These are phyloP conservation scores for Macropis europaea DNA, from an alignment of 2,888 invertebrate genomes.

Conservation along the genomic window DNA sequence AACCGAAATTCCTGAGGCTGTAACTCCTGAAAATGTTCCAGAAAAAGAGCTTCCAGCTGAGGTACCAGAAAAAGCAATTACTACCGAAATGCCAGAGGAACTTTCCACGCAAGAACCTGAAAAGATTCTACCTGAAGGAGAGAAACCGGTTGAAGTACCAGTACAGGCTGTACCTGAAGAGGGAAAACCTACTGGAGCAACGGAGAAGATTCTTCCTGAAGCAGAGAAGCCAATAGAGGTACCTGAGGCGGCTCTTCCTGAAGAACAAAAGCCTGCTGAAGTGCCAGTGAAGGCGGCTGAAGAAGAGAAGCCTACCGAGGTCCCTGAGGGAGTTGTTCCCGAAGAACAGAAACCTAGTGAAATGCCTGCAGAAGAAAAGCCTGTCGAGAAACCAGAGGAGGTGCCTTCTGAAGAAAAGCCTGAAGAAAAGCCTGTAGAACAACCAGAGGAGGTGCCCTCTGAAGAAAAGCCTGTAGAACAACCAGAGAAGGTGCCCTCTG, in stretches of 20 bases:
- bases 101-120: background rate
- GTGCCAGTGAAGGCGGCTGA: slow-evolving; percentile 10
- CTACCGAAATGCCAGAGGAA: no score
- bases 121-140: background rate
- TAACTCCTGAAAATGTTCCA: background rate
- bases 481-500: background rate
- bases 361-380: background rate
- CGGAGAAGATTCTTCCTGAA: background rate
- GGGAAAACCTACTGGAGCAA: background rate
- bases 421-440: slow-evolving; percentile 16
- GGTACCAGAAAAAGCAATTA: background rate
- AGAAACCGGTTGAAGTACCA: background rate
- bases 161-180: background rate
- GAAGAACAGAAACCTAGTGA: slow-evolving; percentile 31
- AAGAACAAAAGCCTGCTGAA: background rate
- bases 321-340: background rate
- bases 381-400: slow-evolving; percentile 27
- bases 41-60: slow-evolving; percentile 5
- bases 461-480: slow-evolving; percentile 10
- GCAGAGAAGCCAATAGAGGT: background rate
- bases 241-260: background rate
- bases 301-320: background rate
- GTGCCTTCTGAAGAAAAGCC: slow-evolving; percentile 13
- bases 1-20: background rate
- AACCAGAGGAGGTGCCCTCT: slow-evolving; percentile 11